Conservation (phyloP, 2,888 invertebrate species). For the Erebia aethiops region DNA sequence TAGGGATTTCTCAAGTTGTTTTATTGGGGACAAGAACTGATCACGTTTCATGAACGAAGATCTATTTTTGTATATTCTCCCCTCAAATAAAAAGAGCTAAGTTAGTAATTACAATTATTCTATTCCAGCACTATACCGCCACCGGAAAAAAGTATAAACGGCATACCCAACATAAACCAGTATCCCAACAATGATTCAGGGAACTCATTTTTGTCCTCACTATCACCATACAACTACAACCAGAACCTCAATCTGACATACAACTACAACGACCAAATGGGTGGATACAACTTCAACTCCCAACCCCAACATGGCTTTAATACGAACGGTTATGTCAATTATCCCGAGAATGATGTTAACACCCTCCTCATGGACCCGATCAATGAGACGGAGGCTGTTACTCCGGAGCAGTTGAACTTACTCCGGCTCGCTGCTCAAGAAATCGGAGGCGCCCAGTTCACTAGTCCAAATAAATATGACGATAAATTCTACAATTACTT, state of each 20-base stretch:
- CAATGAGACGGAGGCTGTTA: slow-evolving; percentile 59
- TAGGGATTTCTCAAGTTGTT: neutral
- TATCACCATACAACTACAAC: slow-evolving; percentile 59
- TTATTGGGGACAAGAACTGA: neutral
- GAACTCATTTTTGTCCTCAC: slow-evolving; percentile 57
- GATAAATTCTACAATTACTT: slow-evolving; percentile 74
- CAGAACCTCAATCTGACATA: slow-evolving; percentile 53
- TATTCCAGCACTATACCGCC: slow-evolving; percentile 66
- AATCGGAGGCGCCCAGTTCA: slow-evolving; percentile 76
- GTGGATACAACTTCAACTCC: slow-evolving; percentile 60
- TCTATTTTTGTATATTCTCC: neutral
- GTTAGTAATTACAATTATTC: slow-evolving; percentile 8
- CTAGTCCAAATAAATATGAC: slow-evolving; percentile 65
- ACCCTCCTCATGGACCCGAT: slow-evolving; percentile 63
- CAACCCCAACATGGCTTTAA: slow-evolving; percentile 66
- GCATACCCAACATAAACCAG: slow-evolving; percentile 52
- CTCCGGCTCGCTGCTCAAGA: slow-evolving; percentile 78
- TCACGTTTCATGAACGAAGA: neutral
- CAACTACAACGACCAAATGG: slow-evolving; percentile 64
- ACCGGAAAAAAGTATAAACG: slow-evolving; percentile 68
- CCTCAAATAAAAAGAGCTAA: neutral
- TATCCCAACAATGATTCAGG: slow-evolving; percentile 63
- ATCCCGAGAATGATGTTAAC: slow-evolving; percentile 64
- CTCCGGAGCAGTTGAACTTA: slow-evolving; percentile 74
- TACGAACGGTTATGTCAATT: slow-evolving; percentile 67